Base-by-base conservation (phyloP, 2,113 vertebrate genomes). In the Progne subis region DNA sequence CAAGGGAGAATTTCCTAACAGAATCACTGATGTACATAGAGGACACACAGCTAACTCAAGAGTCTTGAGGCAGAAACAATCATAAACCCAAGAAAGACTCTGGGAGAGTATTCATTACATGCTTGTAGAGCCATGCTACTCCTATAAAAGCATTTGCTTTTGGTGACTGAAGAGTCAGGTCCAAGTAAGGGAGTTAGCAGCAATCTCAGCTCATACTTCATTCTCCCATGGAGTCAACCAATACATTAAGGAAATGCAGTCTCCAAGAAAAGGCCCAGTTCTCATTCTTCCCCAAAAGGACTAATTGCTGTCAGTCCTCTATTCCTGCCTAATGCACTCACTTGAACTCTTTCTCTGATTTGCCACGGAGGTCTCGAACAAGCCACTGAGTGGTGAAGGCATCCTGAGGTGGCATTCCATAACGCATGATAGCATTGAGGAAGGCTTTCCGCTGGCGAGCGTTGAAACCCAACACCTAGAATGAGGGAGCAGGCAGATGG, bases 311-410 rank as follows among this genome's bases (percentile, higher is more conserved):
- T 47, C 47, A 71, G 53, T 14, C 49, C 57, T 56, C 32, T 23
- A 56, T 4, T 52, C 15, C 17, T 79, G 64, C n/a, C 46, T 64
- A 65, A 70, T 0, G 20, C 65, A 98, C 99, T 98, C 93, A 99
- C 99, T 99, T 99, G 96, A 99, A 99, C 94, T 99, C 99, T 84
- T 99, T 99, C 97, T 99, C 99, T 15, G 99, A 99, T 68, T 99
- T 99, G 94, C 99, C 99, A 86, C 99, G 98, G 41, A 99, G 98
- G 95, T 99, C 99, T 61, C 99, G 97, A 91, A 99, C 99, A 70
- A 99, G 98, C 99, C 99, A 99, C 94, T 99, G 99, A 65, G 99
- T 99, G 91, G 99, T 99, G 86, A 99, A 99, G 57, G 99, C 99
- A 96, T 99, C 99, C 98, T 99, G 99, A 43, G 99, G 99, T 29